These are phyloP conservation scores for Machimus rusticus DNA, from an alignment of 2,888 invertebrate genomes.

Conservation along the genomic window DNA sequence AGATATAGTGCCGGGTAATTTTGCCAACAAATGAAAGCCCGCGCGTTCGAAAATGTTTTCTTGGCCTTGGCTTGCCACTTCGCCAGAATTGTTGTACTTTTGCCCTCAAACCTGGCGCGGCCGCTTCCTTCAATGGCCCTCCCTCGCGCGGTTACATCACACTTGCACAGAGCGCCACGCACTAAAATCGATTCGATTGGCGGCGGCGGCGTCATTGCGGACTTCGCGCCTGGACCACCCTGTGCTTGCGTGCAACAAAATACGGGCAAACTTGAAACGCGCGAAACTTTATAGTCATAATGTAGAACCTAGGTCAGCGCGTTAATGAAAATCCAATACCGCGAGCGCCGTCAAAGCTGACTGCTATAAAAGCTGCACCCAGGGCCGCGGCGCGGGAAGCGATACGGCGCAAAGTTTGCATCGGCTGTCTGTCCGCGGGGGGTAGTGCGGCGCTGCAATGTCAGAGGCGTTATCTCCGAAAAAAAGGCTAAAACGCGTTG, in stretches of 20 bases:
- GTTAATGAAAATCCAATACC: slow-evolving; percentile 42
- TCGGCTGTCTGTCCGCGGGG: background rate
- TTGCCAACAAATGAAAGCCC: background rate
- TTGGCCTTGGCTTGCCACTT: background rate
- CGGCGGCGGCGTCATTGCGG: background rate
- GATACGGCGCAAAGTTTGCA: background rate
- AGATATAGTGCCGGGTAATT: background rate
- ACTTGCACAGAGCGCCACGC: background rate
- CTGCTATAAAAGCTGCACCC: slow-evolving; percentile 34
- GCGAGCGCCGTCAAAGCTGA: background rate
- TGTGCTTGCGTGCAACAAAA: slow-evolving; percentile 31
- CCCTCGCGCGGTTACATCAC: background rate
- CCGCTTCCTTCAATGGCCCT: background rate
- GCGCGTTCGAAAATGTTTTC: background rate
- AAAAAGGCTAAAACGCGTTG: background rate
- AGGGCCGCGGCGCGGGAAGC: slow-evolving; percentile 19
- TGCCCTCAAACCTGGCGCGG: background rate
- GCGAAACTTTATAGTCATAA: slow-evolving; percentile 43
- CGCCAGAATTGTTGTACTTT: background rate
- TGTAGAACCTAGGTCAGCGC: slow-evolving; percentile 42
- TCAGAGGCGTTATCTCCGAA: background rate
- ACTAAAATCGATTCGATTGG: slow-evolving; percentile 1
- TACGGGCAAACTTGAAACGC: slow-evolving; percentile 12
- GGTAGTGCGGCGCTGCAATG: background rate
- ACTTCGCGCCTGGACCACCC: background rate